Percentiles rank a stretch among this genome's conserved stretches.
Conservation (phyloP, 35 echinoderm and acorn worm species). For the Heliocidaris erythrogramma region DNA sequence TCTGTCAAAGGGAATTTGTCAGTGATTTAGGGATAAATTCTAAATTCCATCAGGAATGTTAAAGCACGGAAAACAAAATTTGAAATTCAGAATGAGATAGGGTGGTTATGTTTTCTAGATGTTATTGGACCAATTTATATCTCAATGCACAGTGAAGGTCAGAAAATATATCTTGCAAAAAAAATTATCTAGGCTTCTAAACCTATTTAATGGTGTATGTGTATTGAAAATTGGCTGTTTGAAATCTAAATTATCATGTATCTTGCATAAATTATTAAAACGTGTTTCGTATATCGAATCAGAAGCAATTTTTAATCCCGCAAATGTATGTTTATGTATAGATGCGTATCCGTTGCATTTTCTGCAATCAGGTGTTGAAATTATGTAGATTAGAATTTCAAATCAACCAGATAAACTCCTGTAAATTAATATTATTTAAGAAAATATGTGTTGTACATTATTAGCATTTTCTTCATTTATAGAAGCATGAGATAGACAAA, state of each 20-base stretch:
- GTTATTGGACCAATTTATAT: background rate
- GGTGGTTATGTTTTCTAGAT: background rate
- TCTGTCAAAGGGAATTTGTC: background rate
- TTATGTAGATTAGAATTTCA: background rate
- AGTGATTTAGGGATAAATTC: background rate
- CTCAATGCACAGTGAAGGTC: background rate
- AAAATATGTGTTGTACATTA: conserved; percentile 6
- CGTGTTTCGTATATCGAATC: background rate
- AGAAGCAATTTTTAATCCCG: background rate
- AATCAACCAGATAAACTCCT: background rate
- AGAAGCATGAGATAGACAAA: conserved; percentile 7
- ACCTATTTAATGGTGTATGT: background rate
- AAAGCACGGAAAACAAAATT: background rate
- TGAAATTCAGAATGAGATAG: background rate
- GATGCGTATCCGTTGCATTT: background rate
- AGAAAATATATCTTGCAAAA: background rate
- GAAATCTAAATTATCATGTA: background rate
- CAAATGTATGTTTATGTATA: background rate
- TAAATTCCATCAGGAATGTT: background rate
- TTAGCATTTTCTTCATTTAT: background rate
- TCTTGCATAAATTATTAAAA: conserved; percentile 13
- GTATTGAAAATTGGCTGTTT: background rate
- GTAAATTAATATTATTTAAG: conserved; percentile 13
- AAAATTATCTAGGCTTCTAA: background rate
- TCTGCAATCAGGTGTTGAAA: background rate